A percentile compares a stretch with the other conserved stretches of the same genome.
Conservation (phyloP, 2,888 invertebrate genomes). For the Aleiodes testaceus region DNA sequence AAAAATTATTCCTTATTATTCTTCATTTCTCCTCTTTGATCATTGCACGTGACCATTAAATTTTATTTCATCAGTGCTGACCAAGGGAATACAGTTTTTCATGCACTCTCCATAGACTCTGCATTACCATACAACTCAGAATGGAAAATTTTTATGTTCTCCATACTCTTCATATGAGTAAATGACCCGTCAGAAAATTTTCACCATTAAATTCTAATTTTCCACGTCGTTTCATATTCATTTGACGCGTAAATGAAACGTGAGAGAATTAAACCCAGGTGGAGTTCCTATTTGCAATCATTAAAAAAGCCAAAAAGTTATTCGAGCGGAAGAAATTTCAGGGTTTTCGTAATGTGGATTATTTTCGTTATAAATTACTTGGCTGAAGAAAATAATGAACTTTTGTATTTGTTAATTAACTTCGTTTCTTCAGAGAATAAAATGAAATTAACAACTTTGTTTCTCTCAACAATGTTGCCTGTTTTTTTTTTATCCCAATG, state of each 20-base stretch:
- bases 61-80: background rate
- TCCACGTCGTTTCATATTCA: background rate
- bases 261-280: conserved; percentile 4
- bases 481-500: conserved; percentile 2
- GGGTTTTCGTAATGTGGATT: conserved; percentile 2
- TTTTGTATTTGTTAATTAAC: conserved; percentile 21
- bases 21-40: too few species aligned
- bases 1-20: too few species aligned
- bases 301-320: background rate
- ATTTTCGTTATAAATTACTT: conserved; percentile 9
- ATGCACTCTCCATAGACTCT: background rate
- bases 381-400: conserved; percentile 7
- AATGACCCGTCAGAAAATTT: background rate
- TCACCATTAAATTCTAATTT: conserved; percentile 7
- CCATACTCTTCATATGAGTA: background rate
- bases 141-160: background rate
- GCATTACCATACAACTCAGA: conserved; percentile 10
- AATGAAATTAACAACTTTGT: background rate
- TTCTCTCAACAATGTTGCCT: background rate
- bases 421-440: background rate
- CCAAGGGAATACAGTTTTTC: background rate
- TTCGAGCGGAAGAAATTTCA: background rate
- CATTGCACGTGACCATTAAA: background rate
- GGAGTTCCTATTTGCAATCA: background rate
- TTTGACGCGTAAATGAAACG: background rate